Evolutionary conservation across 2,888 invertebrate genomes (phyloP).

Genomic region (Cremastobaeus sp.): DNA sequence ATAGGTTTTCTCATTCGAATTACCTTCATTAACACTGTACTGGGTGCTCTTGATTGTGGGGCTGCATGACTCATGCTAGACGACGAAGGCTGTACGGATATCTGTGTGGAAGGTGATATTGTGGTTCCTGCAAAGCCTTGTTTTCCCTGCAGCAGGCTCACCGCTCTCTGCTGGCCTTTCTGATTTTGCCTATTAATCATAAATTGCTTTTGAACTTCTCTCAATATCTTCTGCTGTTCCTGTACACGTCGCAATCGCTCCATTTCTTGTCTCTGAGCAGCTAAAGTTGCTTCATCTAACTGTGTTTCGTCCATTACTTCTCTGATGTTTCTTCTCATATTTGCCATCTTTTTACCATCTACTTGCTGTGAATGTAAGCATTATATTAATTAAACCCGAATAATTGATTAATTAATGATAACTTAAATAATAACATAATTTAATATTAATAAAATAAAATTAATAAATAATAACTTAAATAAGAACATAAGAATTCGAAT

Average conservation of each 20-base stretch:
- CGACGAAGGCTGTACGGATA: constrained; percentile 67
- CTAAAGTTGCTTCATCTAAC: constrained; percentile 93
- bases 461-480: constrained; percentile 54
- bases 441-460: too few species aligned
- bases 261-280: constrained; percentile 95
- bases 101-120: constrained; percentile 69
- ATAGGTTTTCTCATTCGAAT: not conserved
- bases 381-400: not conserved
- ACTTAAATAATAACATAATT: too few species aligned
- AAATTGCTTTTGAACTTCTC: constrained; percentile 90
- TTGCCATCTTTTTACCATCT: constrained; percentile 77
- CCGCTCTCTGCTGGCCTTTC: constrained; percentile 85
- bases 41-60: constrained; percentile 73
- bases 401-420: too few species aligned
- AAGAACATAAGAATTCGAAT: not conserved
- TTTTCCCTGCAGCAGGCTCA: constrained; percentile 86
- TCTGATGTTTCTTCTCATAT: constrained; percentile 91
- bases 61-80: constrained; percentile 23
- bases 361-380: constrained; percentile 5
- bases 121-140: constrained; percentile 73
- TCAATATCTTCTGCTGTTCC: constrained; percentile 89
- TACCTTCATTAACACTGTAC: constrained; percentile 75
- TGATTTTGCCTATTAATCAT: constrained; percentile 85
- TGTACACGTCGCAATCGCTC: constrained; percentile 91
- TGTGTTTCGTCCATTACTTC: constrained; percentile 97